These are phyloP conservation scores for Kryphioiulus occultus DNA, from an alignment of 2,888 invertebrate species.

Conservation along the genomic window DNA sequence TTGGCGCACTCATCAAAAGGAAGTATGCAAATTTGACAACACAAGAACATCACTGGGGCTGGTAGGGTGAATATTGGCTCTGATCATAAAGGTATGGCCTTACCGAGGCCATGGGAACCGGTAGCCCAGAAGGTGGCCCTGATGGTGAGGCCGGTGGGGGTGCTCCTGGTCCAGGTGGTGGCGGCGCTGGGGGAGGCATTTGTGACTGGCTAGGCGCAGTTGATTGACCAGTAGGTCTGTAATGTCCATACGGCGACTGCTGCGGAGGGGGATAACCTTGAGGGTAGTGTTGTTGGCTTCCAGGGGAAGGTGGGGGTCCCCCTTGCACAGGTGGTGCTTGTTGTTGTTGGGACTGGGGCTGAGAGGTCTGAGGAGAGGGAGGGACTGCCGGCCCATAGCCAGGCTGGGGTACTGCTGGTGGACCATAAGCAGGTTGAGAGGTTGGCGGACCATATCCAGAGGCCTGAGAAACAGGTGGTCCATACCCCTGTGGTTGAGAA, in stretches of 20 bases:
- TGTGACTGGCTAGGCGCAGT: slow-evolving; percentile 41
- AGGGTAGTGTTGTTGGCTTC: slow-evolving; percentile 16
- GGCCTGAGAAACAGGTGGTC: slow-evolving; percentile 38
- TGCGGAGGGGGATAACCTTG: slow-evolving; percentile 40
- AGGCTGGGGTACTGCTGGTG: slow-evolving; percentile 18
- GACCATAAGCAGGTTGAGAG: slow-evolving; percentile 37
- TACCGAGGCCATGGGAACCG: slow-evolving; percentile 56
- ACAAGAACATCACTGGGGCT: slow-evolving; percentile 47
- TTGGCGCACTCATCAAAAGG: not conserved
- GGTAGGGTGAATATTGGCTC: slow-evolving; percentile 51
- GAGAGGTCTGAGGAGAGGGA: slow-evolving; percentile 10
- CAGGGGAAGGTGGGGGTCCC: slow-evolving; percentile 42
- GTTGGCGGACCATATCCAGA: slow-evolving; percentile 40
- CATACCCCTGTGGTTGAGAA: slow-evolving; percentile 52
- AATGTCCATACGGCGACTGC: slow-evolving; percentile 46
- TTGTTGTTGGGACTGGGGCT: slow-evolving; percentile 34
- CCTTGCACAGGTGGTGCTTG: slow-evolving; percentile 20
- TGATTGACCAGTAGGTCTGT: slow-evolving; percentile 19
- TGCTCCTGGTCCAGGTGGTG: slow-evolving; percentile 57
- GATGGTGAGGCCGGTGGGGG: slow-evolving; percentile 65
- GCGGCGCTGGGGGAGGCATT: slow-evolving; percentile 68
- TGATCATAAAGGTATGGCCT: slow-evolving; percentile 51
- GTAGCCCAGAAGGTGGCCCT: slow-evolving; percentile 62
- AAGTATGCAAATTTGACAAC: not conserved
- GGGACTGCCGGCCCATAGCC: slow-evolving; percentile 24